These are phyloP conservation scores for Monochamus saltuarius DNA, from an alignment of 1,140 invertebrate genomes.

Conservation along the genomic window DNA sequence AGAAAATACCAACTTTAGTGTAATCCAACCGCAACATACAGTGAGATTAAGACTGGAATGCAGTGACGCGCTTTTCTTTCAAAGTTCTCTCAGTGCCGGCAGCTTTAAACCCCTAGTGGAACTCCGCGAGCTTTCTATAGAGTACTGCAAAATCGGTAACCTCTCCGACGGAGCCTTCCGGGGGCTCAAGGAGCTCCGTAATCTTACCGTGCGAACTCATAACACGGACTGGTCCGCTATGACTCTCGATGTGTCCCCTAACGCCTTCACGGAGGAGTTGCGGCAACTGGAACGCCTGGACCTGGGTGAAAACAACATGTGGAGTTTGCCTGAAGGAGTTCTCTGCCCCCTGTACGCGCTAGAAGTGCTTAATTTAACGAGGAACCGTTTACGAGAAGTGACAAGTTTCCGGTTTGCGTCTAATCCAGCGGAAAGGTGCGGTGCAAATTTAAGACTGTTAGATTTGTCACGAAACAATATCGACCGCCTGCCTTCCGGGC, in stretches of 20 bases:
- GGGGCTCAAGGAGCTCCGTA: constrained; percentile 76
- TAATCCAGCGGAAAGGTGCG: constrained; percentile 66
- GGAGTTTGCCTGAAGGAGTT: constrained; percentile 77
- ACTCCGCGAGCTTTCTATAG: constrained; percentile 79
- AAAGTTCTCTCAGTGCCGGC: constrained; percentile 80
- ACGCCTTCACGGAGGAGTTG: constrained; percentile 74
- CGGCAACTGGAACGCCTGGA: constrained; percentile 76
- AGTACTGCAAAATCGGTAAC: constrained; percentile 88
- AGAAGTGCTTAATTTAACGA: constrained; percentile 76
- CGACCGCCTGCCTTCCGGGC: constrained; percentile 72
- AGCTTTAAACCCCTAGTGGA: constrained; percentile 82
- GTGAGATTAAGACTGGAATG: constrained; percentile 79
- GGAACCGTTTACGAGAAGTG: constrained; percentile 78
- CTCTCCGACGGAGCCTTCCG: constrained; percentile 81
- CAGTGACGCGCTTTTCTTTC: constrained; percentile 81
- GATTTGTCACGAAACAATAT: constrained; percentile 84
- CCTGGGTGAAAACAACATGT: constrained; percentile 85
- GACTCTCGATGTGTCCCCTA: constrained; percentile 74
- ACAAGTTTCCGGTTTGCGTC: constrained; percentile 73
- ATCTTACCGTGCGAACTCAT: constrained; percentile 82
- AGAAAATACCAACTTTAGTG: constrained; percentile 87
- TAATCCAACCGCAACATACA: constrained; percentile 84
- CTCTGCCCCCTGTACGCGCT: constrained; percentile 78
- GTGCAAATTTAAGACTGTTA: constrained; percentile 69
- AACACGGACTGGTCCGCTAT: constrained; percentile 87